Evolutionary conservation across 2,113 vertebrate genomes (phyloP).

Genomic region (Forbesichthys agassizii): DNA sequence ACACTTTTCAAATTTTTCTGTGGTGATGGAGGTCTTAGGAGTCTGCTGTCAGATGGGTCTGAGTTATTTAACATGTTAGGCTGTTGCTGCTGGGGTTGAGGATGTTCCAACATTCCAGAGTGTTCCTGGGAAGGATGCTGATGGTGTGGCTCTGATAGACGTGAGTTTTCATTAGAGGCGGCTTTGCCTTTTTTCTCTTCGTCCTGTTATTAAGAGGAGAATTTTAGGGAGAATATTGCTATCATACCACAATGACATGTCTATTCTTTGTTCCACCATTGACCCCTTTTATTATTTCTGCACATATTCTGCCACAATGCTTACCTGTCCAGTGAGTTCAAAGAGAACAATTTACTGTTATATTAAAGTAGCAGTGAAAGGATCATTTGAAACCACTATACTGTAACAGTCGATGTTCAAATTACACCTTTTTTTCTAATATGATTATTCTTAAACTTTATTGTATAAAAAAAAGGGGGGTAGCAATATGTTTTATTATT

Average conservation of each 20-base stretch:
- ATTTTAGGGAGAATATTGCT: conserved; percentile 21
- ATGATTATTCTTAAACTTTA: no score
- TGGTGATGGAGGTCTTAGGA: conserved; percentile 11
- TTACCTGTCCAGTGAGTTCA: neutral
- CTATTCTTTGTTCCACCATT: neutral
- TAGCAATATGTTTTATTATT: no score
- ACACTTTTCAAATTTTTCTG: conserved; percentile 22
- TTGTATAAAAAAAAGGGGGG: neutral
- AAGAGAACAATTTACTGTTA: neutral
- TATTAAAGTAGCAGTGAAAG: neutral
- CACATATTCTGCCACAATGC: conserved; percentile 7
- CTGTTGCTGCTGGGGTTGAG: conserved; percentile 19
- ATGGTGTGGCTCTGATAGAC: conserved; percentile 25
- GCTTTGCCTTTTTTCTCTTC: conserved; percentile 10
- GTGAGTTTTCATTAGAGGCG: conserved; percentile 28
- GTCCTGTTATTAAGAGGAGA: conserved; percentile 60
- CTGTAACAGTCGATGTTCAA: neutral
- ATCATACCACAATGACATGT: conserved; percentile 10
- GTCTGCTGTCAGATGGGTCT: neutral
- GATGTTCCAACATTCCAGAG: conserved; percentile 42
- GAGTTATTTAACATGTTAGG: neutral
- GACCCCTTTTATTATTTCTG: neutral
- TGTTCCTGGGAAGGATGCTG: conserved; percentile 39
- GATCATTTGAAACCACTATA: neutral
- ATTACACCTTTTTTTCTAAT: no score